phyloP scores from a whole-genome alignment of 2,888 invertebrate genomes.

The Metellina segmentata region DNA sequence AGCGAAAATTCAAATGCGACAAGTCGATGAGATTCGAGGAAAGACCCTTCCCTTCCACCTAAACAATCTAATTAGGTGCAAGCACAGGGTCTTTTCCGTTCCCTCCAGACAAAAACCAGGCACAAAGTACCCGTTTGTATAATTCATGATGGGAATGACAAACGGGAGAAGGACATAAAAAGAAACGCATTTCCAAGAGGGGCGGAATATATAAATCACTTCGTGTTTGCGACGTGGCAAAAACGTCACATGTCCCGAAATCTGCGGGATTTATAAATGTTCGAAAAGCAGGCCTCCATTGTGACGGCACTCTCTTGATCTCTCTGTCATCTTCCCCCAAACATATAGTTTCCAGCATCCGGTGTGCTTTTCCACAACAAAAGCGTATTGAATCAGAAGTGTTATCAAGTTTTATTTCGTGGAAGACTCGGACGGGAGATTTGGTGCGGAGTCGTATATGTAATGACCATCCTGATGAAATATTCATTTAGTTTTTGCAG shows the following conservation, averaged over 20 bases:
- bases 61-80: not conserved
- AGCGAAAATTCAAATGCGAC: no score
- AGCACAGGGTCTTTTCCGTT: not conserved
- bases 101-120: not conserved
- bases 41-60: not conserved
- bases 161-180: constrained; percentile 36
- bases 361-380: constrained; percentile 61
- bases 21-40: no score
- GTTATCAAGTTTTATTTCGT: constrained; percentile 35
- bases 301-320: constrained; percentile 54
- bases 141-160: constrained; percentile 64
- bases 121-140: constrained; percentile 33
- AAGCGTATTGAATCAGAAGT: constrained; percentile 64
- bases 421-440: constrained; percentile 19
- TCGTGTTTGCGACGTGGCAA: not conserved
- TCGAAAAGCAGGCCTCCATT: constrained; percentile 31
- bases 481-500: constrained; percentile 50
- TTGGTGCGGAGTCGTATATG: constrained; percentile 50
- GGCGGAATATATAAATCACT: constrained; percentile 64
- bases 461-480: constrained; percentile 56
- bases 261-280: constrained; percentile 63
- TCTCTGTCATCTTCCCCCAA: constrained; percentile 53
- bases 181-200: constrained; percentile 36
- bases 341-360: constrained; percentile 63
- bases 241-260: constrained; percentile 43